These are phyloP conservation scores for Halcyon badia DNA, from an alignment of 2,797 vertebrate species.

Conservation along the genomic window DNA sequence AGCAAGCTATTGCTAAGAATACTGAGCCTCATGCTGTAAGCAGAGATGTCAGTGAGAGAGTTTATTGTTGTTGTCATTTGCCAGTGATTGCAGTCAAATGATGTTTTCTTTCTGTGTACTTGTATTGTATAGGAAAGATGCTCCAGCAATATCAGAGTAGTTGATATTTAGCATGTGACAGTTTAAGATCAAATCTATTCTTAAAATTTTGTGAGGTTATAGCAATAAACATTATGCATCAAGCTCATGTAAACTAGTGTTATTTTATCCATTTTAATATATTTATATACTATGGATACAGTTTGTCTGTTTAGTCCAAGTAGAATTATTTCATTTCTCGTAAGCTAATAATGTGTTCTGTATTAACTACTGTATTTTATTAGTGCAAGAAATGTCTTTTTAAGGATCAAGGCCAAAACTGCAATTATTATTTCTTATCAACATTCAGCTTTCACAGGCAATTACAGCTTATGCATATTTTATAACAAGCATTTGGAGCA, in stretches of 20 bases:
- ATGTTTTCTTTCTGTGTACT: background rate
- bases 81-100: background rate
- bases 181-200: background rate
- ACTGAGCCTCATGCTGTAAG: background rate
- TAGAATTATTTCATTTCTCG: constrained; percentile 39
- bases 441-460: constrained; percentile 58
- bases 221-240: background rate
- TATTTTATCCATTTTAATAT: constrained; percentile 38
- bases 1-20: background rate
- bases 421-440: constrained; percentile 65
- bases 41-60: background rate
- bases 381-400: background rate
- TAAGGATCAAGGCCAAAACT: constrained; percentile 51
- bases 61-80: background rate
- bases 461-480: constrained; percentile 76
- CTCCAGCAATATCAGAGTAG: background rate
- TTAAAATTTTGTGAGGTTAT: background rate
- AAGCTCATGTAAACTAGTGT: background rate
- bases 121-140: background rate
- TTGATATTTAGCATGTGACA: background rate
- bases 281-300: background rate
- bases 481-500: constrained; percentile 64
- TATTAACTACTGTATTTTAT: constrained; percentile 26
- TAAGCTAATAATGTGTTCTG: constrained; percentile 27
- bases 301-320: constrained; percentile 8